Conservation (phyloP, 1,140 invertebrate genomes). For the Drosophila littoralis region DNA sequence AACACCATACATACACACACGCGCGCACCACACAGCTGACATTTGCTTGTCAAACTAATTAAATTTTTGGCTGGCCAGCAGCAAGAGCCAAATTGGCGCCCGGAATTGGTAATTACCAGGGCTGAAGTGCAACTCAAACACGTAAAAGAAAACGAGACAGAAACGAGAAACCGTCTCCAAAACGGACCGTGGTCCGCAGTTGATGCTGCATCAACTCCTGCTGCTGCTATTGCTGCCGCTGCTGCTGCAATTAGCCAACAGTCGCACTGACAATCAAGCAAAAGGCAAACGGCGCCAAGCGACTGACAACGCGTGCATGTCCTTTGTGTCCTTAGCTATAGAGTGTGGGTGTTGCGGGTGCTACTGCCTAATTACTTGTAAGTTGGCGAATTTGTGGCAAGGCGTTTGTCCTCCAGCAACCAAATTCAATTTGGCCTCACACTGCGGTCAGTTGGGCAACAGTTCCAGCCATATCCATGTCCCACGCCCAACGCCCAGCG, state of each 20-base stretch:
- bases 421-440: slow-evolving; percentile 76
- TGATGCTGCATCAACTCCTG: not conserved
- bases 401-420: slow-evolving; percentile 53
- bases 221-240: slow-evolving; percentile 1
- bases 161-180: slow-evolving; percentile 12
- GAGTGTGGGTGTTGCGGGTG: slow-evolving; percentile 2
- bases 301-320: slow-evolving; percentile 63
- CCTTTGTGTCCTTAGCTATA: slow-evolving; percentile 43
- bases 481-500: not conserved
- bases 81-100: slow-evolving; percentile 74
- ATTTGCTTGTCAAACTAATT: slow-evolving; percentile 80
- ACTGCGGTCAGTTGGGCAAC: slow-evolving; percentile 60
- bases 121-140: slow-evolving; percentile 79
- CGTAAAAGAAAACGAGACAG: slow-evolving; percentile 64
- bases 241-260: slow-evolving; percentile 67
- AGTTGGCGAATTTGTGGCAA: slow-evolving; percentile 80
- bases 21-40: slow-evolving; percentile 36
- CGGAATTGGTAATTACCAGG: slow-evolving; percentile 78
- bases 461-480: slow-evolving; percentile 1
- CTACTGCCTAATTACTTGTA: slow-evolving; percentile 83
- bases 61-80: slow-evolving; percentile 71
- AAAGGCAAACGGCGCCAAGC: slow-evolving; percentile 58
- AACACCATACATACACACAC: slow-evolving; percentile 17
- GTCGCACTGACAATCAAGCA: slow-evolving; percentile 73
- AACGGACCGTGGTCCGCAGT: not conserved